Base-by-base conservation (phyloP, 92 coral and sea anemone genomes). In the Hydrozoanthus gracilis region DNA sequence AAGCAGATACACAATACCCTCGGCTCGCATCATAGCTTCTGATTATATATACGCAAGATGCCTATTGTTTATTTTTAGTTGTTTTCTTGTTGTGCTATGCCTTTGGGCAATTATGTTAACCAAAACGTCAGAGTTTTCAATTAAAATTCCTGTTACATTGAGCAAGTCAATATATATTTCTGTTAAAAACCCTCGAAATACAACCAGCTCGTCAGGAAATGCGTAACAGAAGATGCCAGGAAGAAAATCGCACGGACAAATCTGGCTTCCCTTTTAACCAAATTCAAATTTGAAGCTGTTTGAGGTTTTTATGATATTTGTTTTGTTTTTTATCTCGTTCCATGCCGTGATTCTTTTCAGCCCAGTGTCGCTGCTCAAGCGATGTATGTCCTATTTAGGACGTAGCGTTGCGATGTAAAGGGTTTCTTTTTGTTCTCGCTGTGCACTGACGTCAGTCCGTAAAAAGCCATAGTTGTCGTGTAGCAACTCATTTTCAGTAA, bases 81-180 rank as follows among this genome's bases (percentile, higher is more conserved):
- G 70, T 62, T 20, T 48, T 80, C 73, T 80, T 64, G 46, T 70
- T 64, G 4, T 48, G 48, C 20, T 18, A 47, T 66, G 56, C 85
- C 85, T 80, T 58, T 45, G 46, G 85, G 85, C 73, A 64, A 49
- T 80, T 76, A 76, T 76, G 61, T 27, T 54, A 52, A 76, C 66
- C 12, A 76, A 54, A 76, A 76, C 82, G 82, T 51, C 82, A 76
- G 62, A 55, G 66, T 39, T 8, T 76, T 35, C 47, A 11, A 80
- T 80, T 80, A 80, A 80, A 51, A 80, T 80, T 65, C 85, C 47
- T 80, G 45, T 80, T 64, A 80, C 85, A 64, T 60, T 64, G 85
- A 50, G 49, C 62, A 80, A 64, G 61, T 27, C 85, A 27, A 58
- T 80, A 52, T 35, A 11, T 20, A 69, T 7, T n/a, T 64, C 44